Evolutionary conservation across 2,113 vertebrate species (phyloP).

Genomic region (Pandion haliaetus): DNA sequence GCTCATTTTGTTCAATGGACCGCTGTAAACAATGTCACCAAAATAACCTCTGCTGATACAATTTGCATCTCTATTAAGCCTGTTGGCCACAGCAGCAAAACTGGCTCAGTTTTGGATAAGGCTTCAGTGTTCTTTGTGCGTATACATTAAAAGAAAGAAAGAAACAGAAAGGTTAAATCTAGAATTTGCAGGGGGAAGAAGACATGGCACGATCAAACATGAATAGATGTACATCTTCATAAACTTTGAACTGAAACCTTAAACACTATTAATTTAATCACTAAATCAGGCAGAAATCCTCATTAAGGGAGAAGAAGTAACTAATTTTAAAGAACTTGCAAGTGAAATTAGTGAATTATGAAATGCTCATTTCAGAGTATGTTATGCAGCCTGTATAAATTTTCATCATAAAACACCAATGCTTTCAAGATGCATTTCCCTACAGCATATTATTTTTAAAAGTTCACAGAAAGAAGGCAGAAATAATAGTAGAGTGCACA

Average conservation of each 20-base stretch:
- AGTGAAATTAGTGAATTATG: background rate
- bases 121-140: background rate
- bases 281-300: conserved; percentile 2
- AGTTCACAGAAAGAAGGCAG: background rate
- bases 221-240: background rate
- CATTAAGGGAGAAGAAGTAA: background rate
- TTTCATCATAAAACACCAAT: background rate
- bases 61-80: background rate
- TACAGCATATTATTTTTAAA: background rate
- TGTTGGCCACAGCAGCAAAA: background rate
- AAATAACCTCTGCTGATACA: background rate
- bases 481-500: background rate
- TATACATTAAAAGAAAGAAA: background rate
- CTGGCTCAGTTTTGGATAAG: background rate
- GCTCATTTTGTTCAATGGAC: background rate
- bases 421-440: background rate
- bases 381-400: background rate
- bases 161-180: background rate
- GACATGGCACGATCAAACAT: background rate
- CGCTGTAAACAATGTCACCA: background rate
- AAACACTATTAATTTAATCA: conserved; percentile 8
- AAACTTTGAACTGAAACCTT: background rate
- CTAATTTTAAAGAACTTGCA: background rate
- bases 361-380: conserved; percentile 15
- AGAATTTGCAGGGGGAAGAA: background rate